Evolutionary conservation across 2,888 invertebrate genomes (phyloP).

Genomic region (Camponotus fellah): DNA sequence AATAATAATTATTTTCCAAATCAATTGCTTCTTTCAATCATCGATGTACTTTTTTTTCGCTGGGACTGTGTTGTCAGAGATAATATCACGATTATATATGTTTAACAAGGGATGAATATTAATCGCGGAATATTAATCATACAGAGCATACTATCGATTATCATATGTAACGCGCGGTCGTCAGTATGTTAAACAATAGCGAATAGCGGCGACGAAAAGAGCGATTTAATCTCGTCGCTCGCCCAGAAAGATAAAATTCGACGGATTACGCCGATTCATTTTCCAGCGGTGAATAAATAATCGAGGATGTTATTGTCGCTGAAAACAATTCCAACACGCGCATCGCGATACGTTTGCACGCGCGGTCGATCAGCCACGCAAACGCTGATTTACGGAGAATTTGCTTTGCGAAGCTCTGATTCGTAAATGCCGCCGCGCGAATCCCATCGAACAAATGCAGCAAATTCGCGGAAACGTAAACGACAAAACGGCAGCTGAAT

Average conservation of each 20-base stretch:
- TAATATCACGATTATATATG: constrained; percentile 24
- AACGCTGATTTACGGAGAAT: constrained; percentile 57
- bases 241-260: constrained; percentile 54
- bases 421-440: constrained; percentile 55
- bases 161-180: constrained; percentile 34
- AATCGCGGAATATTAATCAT: constrained; percentile 48
- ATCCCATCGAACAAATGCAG: constrained; percentile 49
- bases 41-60: neutral
- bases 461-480: constrained; percentile 51
- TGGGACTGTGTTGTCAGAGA: neutral
- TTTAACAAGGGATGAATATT: constrained; percentile 42
- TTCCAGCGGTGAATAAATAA: constrained; percentile 60
- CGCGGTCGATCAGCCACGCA: constrained; percentile 59
- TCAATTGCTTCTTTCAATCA: neutral
- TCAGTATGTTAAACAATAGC: constrained; percentile 52
- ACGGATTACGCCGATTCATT: constrained; percentile 56
- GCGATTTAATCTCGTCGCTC: constrained; percentile 54
- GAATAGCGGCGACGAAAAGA: constrained; percentile 47
- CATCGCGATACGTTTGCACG: constrained; percentile 53
- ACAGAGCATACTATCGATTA: constrained; percentile 47
- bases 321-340: constrained; percentile 48
- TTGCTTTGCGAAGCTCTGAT: constrained; percentile 55
- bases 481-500: constrained; percentile 51
- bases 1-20: neutral
- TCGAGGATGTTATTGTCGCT: constrained; percentile 57